Evolutionary conservation across 2,888 invertebrate genomes (phyloP).

Genomic region (Amphipoea oculea): DNA sequence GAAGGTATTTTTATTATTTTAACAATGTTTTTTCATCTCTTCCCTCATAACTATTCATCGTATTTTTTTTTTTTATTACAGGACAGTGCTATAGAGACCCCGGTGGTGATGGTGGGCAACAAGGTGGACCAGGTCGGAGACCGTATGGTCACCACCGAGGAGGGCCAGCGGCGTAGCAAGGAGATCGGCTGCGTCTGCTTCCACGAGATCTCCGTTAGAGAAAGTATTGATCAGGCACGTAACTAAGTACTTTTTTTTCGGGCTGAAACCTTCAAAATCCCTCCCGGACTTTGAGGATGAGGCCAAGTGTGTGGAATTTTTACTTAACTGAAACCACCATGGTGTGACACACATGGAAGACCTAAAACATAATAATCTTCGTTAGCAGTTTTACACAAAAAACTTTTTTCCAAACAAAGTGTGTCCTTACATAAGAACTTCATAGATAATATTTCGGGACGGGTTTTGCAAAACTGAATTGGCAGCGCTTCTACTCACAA

Average conservation of each 20-base stretch:
- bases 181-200: conserved; percentile 96
- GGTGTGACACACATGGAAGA: background rate
- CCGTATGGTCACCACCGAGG: conserved; percentile 94
- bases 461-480: too few relatives aligned
- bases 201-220: conserved; percentile 96
- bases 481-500: background rate
- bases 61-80: conserved; percentile 74
- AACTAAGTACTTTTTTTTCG: background rate
- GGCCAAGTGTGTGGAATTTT: too few relatives aligned
- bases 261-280: background rate
- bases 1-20: background rate
- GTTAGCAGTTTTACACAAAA: background rate
- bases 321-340: background rate
- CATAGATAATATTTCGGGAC: background rate
- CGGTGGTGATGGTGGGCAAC: conserved; percentile 95
- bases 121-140: conserved; percentile 95
- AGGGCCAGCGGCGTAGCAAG: conserved; percentile 93
- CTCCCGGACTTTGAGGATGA: too few relatives aligned
- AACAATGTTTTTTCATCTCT: background rate
- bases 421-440: too few relatives aligned
- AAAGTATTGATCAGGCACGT: conserved; percentile 94
- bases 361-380: background rate
- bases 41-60: background rate
- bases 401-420: background rate
- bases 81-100: conserved; percentile 92